These are phyloP conservation scores for Napeogenes inachia DNA, from an alignment of 2,888 invertebrate species.

Conservation along the genomic window DNA sequence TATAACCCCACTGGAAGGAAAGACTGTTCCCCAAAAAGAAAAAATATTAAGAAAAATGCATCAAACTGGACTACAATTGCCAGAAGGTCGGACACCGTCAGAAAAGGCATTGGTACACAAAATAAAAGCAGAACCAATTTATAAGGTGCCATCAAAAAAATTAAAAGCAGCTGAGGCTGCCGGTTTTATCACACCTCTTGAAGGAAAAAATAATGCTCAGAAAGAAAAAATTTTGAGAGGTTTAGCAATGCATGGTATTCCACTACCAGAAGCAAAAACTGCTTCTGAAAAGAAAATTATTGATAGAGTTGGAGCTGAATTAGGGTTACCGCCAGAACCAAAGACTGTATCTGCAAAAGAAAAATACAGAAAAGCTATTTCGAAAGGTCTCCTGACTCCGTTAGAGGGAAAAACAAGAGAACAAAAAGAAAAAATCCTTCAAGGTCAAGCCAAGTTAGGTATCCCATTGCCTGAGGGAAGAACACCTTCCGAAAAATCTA, in stretches of 20 bases:
- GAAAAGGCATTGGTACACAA: conserved; percentile 31
- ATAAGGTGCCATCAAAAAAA: conserved; percentile 18
- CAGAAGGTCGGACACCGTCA: conserved; percentile 36
- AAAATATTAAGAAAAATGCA: conserved; percentile 32
- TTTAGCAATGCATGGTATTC: conserved; percentile 24
- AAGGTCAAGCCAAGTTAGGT: conserved; percentile 6
- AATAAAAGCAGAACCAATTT: conserved; percentile 26
- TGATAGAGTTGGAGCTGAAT: conserved; percentile 24
- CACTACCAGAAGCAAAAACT: conserved; percentile 32
- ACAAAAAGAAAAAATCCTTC: conserved; percentile 27
- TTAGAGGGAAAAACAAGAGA: conserved; percentile 38
- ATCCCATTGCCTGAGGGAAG: conserved; percentile 14
- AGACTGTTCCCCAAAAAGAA: conserved; percentile 33
- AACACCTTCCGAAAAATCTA: conserved; percentile 12
- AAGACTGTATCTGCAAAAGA: conserved; percentile 32
- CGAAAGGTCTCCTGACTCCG: conserved; percentile 36
- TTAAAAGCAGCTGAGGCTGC: conserved; percentile 31
- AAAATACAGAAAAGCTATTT: conserved; percentile 35
- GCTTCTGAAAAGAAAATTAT: conserved; percentile 30
- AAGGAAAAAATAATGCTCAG: conserved; percentile 32
- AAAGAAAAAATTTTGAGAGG: conserved; percentile 36
- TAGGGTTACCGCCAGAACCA: conserved; percentile 34
- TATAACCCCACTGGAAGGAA: conserved; percentile 37
- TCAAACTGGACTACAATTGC: conserved; percentile 33
- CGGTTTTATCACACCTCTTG: conserved; percentile 36